phyloP scores from a whole-genome alignment of 2,113 vertebrate species.

The Poeciliopsis turrubarensis region DNA sequence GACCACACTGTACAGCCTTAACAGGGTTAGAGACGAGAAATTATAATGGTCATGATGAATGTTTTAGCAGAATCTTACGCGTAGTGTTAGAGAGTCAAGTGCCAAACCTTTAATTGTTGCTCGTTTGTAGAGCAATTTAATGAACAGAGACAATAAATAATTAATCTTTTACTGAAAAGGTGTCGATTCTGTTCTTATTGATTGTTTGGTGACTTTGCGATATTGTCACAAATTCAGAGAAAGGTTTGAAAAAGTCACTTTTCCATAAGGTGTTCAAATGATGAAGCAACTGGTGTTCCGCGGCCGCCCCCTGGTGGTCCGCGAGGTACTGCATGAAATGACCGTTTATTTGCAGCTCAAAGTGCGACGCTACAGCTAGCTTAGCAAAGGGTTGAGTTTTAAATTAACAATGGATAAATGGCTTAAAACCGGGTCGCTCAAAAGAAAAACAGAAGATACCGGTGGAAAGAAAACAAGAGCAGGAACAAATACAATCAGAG shows the following conservation, averaged over 20 bases:
- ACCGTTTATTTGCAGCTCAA: too few species aligned
- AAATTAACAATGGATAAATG: too few species aligned
- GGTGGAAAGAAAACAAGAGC: too few species aligned
- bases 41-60: slow-evolving; percentile 44
- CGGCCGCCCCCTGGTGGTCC: too few species aligned
- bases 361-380: too few species aligned
- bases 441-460: too few species aligned
- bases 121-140: slow-evolving; percentile 45
- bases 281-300: too few species aligned
- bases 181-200: neutral
- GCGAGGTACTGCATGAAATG: too few species aligned
- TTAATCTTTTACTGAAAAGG: slow-evolving; percentile 63
- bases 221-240: neutral
- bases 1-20: slow-evolving; percentile 55
- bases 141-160: slow-evolving; percentile 58
- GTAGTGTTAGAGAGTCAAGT: slow-evolving; percentile 61
- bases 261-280: too few species aligned
- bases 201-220: neutral
- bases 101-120: slow-evolving; percentile 64
- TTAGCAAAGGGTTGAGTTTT: too few species aligned
- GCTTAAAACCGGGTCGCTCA: too few species aligned
- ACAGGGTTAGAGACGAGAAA: slow-evolving; percentile 27
- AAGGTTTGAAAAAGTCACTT: neutral
- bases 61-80: slow-evolving; percentile 39
- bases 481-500: too few species aligned